Evolutionary conservation across 2,797 vertebrate species (phyloP).

Genomic region (Schizopygopsis malacanthus): DNA sequence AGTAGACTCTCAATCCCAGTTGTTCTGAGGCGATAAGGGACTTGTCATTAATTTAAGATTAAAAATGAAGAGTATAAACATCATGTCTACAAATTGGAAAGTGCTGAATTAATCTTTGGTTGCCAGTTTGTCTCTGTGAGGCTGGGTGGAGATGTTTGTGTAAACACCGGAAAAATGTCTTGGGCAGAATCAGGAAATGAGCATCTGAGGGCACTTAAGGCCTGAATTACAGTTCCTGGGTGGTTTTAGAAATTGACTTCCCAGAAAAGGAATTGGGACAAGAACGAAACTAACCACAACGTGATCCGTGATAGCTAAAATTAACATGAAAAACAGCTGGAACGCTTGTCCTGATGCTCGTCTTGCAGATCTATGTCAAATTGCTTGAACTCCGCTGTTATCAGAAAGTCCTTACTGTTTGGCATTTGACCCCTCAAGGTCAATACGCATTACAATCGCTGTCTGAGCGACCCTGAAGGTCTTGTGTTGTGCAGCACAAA

Average conservation of each 20-base stretch:
- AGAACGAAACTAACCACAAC: background rate
- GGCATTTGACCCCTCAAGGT: slow-evolving; percentile 12
- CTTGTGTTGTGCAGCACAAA: background rate
- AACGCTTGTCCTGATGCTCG: background rate
- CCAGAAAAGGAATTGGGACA: slow-evolving; percentile 15
- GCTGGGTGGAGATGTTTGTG: slow-evolving; percentile 18
- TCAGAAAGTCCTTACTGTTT: background rate
- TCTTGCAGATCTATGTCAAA: background rate
- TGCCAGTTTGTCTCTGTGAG: background rate
- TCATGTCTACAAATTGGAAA: background rate
- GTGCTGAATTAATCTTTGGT: background rate
- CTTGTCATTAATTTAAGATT: background rate
- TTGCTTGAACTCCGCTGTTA: background rate
- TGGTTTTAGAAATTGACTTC: background rate
- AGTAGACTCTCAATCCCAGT: background rate
- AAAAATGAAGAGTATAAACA: background rate
- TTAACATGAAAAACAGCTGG: background rate
- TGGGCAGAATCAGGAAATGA: slow-evolving; percentile 21
- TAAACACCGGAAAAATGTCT: slow-evolving; percentile 18
- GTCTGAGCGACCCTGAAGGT: background rate
- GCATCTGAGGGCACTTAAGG: slow-evolving; percentile 9
- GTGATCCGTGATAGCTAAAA: background rate
- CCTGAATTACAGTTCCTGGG: background rate
- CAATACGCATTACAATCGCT: background rate
- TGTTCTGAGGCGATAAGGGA: background rate